These are phyloP conservation scores for Melitaea athalia DNA, from an alignment of 2,888 invertebrate species.

Conservation along the genomic window DNA sequence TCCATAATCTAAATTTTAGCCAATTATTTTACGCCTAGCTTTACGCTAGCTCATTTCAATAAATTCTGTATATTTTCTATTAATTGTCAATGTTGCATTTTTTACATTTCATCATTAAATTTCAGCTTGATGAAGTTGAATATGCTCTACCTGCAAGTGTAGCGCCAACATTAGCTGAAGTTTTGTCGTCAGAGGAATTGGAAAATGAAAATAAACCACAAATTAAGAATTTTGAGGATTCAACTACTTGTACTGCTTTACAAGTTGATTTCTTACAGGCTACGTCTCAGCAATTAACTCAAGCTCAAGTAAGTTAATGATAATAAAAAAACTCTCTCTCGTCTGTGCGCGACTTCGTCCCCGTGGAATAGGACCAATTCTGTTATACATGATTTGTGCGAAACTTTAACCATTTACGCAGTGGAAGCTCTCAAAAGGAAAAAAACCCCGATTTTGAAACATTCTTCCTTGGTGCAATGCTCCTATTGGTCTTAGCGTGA, in stretches of 20 bases:
- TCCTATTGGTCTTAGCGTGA: too few relatives aligned
- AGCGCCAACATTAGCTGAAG: slow-evolving; percentile 73
- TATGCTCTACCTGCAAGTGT: slow-evolving; percentile 75
- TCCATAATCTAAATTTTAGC: too few relatives aligned
- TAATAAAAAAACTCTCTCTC: background rate
- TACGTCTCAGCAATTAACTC: slow-evolving; percentile 92
- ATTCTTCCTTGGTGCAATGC: too few relatives aligned
- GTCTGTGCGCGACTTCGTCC: too few relatives aligned
- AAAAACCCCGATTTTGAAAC: too few relatives aligned
- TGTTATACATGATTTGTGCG: too few relatives aligned
- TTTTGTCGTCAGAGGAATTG: slow-evolving; percentile 61
- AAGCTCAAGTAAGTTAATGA: slow-evolving; percentile 77
- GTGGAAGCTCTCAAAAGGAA: too few relatives aligned
- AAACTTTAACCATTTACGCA: too few relatives aligned
- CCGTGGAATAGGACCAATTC: too few relatives aligned
- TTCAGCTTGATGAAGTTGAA: slow-evolving; percentile 74
- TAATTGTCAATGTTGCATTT: background rate
- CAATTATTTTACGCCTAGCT: too few relatives aligned
- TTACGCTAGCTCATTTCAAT: background rate
- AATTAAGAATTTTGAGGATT: slow-evolving; percentile 53
- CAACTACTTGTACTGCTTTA: slow-evolving; percentile 68
- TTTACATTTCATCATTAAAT: background rate
- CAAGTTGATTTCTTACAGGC: slow-evolving; percentile 88
- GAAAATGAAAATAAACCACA: slow-evolving; percentile 48
- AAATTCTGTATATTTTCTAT: background rate